A percentile compares a stretch with the other conserved stretches of the same genome.
Evolutionary conservation across 2,113 vertebrate genomes (phyloP).

Genomic region (Dromiciops gliroides): DNA sequence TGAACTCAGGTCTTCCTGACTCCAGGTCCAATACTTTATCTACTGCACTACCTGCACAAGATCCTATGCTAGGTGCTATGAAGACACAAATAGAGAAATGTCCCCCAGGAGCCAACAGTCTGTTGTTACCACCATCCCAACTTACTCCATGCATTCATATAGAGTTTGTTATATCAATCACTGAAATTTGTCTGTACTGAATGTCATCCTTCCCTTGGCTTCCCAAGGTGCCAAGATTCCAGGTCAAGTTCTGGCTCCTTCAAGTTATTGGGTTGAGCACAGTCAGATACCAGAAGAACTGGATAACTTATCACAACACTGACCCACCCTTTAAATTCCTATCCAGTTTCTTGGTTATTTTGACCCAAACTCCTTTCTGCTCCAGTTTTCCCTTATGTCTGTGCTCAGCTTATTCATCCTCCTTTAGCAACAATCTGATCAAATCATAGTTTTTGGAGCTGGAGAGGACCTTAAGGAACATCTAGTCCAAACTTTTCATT

Average conservation of each 20-base stretch:
- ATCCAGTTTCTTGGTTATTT: background rate
- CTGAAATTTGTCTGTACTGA: background rate
- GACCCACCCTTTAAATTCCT: background rate
- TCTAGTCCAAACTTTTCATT: background rate
- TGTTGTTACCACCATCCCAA: background rate
- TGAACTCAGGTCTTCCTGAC: background rate
- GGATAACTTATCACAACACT: background rate
- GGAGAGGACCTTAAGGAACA: accelerated
- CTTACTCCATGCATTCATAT: background rate
- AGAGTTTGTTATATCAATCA: background rate
- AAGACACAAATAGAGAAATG: background rate
- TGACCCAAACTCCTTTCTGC: background rate
- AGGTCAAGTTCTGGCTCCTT: background rate
- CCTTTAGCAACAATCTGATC: background rate
- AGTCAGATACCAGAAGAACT: background rate
- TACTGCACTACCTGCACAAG: background rate
- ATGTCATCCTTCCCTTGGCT: background rate
- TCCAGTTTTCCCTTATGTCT: background rate
- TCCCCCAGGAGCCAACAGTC: background rate
- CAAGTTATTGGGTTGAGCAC: background rate
- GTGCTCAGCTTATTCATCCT: background rate
- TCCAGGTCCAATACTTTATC: background rate
- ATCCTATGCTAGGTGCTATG: background rate
- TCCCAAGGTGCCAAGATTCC: background rate
- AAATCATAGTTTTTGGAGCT: background rate